Evolutionary conservation across 2,113 vertebrate species (phyloP).

Genomic region (Thunnus maccoyii): DNA sequence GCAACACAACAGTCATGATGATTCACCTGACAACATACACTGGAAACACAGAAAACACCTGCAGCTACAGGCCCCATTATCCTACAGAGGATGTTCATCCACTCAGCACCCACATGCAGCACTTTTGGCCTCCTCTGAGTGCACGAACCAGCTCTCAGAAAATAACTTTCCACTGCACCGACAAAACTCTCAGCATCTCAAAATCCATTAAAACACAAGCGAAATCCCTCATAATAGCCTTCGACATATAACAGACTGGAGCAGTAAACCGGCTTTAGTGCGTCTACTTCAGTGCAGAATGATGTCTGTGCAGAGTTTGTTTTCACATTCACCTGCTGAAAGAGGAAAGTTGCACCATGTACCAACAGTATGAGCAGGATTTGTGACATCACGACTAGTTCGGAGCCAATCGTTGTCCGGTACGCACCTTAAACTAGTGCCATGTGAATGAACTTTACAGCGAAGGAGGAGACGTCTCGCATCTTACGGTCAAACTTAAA

Average conservation of each 20-base stretch:
- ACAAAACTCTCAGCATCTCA: background rate
- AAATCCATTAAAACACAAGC: conserved; percentile 22
- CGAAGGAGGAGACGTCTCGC: no score
- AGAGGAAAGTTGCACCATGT: no score
- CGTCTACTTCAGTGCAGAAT: no score
- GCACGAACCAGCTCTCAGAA: conserved; percentile 41
- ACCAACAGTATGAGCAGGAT: no score
- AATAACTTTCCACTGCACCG: conserved; percentile 3
- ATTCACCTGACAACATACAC: background rate
- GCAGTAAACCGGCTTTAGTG: background rate
- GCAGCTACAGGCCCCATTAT: conserved; percentile 24
- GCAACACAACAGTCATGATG: background rate
- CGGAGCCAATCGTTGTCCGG: background rate
- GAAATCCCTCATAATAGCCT: background rate
- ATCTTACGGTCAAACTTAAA: no score
- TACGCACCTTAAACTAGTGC: no score
- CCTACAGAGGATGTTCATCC: conserved; percentile 34
- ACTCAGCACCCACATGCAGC: conserved; percentile 56
- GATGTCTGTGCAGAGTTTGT: background rate
- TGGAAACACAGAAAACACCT: conserved; percentile 12
- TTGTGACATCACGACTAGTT: no score
- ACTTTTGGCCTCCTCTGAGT: conserved; percentile 28
- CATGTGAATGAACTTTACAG: no score
- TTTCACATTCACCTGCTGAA: background rate
- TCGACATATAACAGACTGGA: background rate